These are phyloP conservation scores for Neoaliturus tenellus DNA, from an alignment of 2,888 invertebrate species.

Conservation along the genomic window DNA sequence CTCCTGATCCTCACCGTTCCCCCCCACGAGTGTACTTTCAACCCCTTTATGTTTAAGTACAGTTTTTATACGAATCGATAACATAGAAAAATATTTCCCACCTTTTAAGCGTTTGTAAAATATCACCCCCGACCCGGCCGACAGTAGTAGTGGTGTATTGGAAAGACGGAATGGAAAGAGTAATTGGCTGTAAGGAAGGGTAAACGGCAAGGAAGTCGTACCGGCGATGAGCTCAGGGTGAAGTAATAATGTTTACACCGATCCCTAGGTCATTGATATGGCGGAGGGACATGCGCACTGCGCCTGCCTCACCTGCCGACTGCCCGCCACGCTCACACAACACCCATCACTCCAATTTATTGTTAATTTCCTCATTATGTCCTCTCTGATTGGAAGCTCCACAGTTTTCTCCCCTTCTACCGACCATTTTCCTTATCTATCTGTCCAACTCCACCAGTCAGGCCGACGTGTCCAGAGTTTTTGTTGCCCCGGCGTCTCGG, in stretches of 20 bases:
- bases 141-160: not conserved
- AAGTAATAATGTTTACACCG: constrained; percentile 30
- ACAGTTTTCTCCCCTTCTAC: too few relatives aligned
- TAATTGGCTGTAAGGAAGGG: not conserved
- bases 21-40: not conserved
- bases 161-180: not conserved
- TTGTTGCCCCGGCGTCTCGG: not conserved
- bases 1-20: not conserved
- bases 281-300: constrained; percentile 10
- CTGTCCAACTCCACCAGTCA: too few relatives aligned
- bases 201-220: not conserved
- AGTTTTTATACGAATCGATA: not conserved
- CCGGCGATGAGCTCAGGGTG: constrained; percentile 13
- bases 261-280: constrained; percentile 28
- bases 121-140: too few relatives aligned
- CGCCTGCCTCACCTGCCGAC: not conserved
- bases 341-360: not conserved
- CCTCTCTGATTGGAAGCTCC: too few relatives aligned
- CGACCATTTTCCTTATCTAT: too few relatives aligned
- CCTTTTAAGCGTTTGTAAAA: not conserved
- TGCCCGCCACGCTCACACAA: not conserved
- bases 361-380: too few relatives aligned
- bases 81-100: not conserved
- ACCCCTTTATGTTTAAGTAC: not conserved
- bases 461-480: too few relatives aligned